These are phyloP conservation scores for Drosophila nr. medialis DNA, from an alignment of 2,888 invertebrate species.

Conservation along the genomic window DNA sequence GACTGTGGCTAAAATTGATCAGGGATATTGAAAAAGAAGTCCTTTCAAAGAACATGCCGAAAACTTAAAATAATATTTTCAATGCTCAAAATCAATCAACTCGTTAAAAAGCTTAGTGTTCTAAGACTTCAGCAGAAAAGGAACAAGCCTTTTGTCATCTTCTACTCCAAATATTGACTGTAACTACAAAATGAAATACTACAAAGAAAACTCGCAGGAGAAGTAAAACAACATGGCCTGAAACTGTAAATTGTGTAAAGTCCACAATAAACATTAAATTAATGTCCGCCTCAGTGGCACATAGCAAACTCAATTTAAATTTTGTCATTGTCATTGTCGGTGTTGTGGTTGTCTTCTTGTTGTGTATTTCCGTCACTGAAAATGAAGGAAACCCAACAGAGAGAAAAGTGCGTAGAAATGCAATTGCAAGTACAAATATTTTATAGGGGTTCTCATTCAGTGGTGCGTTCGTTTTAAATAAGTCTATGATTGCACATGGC, in stretches of 20 bases:
- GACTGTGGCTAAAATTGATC: constrained; percentile 2
- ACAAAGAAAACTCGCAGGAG: neutral
- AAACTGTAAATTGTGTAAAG: neutral
- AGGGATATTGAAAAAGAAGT: neutral
- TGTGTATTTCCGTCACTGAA: constrained; percentile 46
- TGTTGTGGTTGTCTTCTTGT: constrained; percentile 29
- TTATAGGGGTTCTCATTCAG: constrained; percentile 1
- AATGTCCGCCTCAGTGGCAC: constrained; percentile 41
- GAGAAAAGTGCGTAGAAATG: constrained; percentile 8
- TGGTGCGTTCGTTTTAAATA: constrained; percentile 25
- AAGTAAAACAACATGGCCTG: neutral
- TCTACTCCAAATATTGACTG: neutral
- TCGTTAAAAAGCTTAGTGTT: neutral
- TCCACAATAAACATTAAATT: constrained; percentile 50
- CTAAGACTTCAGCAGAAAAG: constrained; percentile 2
- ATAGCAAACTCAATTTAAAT: constrained; percentile 31
- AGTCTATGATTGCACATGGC: constrained; percentile 43
- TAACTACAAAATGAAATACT: neutral
- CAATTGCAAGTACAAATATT: constrained; percentile 11
- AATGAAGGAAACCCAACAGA: neutral
- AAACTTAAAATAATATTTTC: neutral
- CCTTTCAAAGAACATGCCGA: neutral
- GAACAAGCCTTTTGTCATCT: neutral
- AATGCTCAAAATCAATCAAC: neutral
- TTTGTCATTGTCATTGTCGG: constrained; percentile 8